phyloP scores from a whole-genome alignment of 2,113 vertebrate genomes.

The Rutilus rutilus region DNA sequence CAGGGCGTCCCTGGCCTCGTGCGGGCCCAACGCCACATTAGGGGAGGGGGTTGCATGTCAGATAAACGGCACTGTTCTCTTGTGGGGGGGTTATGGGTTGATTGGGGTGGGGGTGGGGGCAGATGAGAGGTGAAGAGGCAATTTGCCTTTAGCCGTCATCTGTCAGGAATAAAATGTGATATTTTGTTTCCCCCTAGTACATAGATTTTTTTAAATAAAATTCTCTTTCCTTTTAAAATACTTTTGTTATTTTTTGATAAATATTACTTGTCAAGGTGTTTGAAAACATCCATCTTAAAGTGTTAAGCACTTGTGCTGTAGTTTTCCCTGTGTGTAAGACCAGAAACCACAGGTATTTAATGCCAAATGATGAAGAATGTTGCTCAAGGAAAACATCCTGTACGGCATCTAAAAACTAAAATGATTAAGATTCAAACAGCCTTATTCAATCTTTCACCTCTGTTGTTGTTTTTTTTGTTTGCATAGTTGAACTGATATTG shows the following conservation, averaged over 20 bases:
- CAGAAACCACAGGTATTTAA: background rate
- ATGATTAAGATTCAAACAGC: background rate
- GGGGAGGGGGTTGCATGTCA: slow-evolving; percentile 72
- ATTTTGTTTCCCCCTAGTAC: background rate
- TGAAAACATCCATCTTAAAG: slow-evolving; percentile 25
- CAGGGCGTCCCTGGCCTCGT: background rate
- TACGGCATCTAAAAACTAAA: background rate
- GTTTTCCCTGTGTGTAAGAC: background rate
- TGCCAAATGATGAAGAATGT: background rate
- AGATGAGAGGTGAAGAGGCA: slow-evolving; percentile 56
- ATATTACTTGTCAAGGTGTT: slow-evolving; percentile 12
- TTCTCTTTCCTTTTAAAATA: background rate
- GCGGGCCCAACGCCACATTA: background rate
- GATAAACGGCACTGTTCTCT: slow-evolving; percentile 67
- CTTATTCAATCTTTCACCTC: slow-evolving; percentile 10
- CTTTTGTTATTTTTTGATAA: slow-evolving; percentile 33
- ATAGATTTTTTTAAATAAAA: slow-evolving; percentile 12
- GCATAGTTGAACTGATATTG: slow-evolving; percentile 6
- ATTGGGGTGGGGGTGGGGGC: slow-evolving; percentile 22
- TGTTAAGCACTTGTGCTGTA: background rate
- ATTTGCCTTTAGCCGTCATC: slow-evolving; percentile 48
- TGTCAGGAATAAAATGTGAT: slow-evolving; percentile 62
- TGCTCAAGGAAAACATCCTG: slow-evolving; percentile 3
- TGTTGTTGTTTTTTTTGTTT: background rate
- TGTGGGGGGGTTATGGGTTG: slow-evolving; percentile 27